Conservation (phyloP, 2,113 vertebrate species). For the Dinomys branickii region DNA sequence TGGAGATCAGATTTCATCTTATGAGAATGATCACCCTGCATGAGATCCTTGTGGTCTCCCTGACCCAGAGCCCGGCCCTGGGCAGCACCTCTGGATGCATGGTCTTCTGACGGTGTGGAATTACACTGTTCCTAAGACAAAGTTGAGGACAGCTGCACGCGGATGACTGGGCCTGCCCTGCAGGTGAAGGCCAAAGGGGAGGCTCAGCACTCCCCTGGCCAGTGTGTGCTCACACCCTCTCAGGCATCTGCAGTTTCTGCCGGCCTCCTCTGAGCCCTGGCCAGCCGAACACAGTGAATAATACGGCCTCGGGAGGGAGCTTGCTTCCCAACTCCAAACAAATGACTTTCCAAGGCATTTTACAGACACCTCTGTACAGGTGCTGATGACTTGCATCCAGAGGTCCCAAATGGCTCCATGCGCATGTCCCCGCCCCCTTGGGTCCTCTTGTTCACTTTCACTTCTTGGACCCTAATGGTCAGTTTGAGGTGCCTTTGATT, state of each 20-base stretch:
- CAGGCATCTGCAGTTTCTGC: neutral
- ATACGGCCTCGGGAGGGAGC: neutral
- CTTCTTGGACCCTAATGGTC: neutral
- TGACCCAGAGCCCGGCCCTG: neutral
- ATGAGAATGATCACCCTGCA: neutral
- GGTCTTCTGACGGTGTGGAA: neutral
- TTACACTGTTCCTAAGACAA: neutral
- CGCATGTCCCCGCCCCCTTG: neutral
- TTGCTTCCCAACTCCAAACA: slow-evolving; percentile 10
- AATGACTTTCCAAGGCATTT: slow-evolving; percentile 13
- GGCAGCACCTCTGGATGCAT: neutral
- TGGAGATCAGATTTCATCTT: neutral
- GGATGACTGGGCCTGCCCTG: neutral
- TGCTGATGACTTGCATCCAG: neutral
- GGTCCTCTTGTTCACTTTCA: slow-evolving; percentile 31
- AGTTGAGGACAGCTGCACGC: neutral
- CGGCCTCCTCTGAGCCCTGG: slow-evolving; percentile 25
- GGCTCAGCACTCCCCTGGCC: neutral
- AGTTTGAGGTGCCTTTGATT: neutral
- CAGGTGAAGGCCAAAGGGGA: rapidly evolving
- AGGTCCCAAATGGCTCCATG: neutral
- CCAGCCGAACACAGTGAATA: neutral
- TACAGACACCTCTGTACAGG: neutral
- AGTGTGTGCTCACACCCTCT: neutral
- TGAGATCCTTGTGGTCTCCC: no score